Conservation (phyloP, 2,797 vertebrate genomes). For the Babyrousa celebensis region DNA sequence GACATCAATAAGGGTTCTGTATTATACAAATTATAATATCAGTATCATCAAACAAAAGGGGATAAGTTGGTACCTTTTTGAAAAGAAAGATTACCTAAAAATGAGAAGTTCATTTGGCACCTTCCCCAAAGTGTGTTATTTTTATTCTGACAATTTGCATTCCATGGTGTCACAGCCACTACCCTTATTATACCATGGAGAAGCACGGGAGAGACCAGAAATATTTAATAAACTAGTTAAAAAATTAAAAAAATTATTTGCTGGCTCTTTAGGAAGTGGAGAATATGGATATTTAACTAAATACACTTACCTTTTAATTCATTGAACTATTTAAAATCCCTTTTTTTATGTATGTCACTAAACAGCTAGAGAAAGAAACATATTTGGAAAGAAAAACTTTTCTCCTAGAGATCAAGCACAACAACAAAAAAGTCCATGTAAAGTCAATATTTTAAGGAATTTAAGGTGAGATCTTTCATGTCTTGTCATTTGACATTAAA, state of each 20-base stretch:
- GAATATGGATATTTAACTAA: slow-evolving; percentile 25
- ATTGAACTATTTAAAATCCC: neutral
- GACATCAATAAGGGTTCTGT: neutral
- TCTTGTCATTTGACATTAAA: slow-evolving; percentile 65
- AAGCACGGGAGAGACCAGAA: slow-evolving; percentile 6
- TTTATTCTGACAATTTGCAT: slow-evolving; percentile 12
- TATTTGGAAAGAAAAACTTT: slow-evolving; percentile 20
- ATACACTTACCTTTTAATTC: slow-evolving; percentile 30
- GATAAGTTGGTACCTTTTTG: neutral
- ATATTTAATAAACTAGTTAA: neutral
- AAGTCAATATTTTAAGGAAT: slow-evolving; percentile 59
- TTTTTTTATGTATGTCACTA: neutral
- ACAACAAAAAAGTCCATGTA: neutral
- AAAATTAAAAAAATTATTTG: slow-evolving; percentile 8
- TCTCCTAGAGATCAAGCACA: slow-evolving; percentile 16
- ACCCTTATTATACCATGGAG: neutral
- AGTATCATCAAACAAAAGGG: slow-evolving; percentile 47
- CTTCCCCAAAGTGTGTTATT: neutral
- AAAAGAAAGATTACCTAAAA: slow-evolving; percentile 57
- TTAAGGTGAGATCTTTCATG: slow-evolving; percentile 20
- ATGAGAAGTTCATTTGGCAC: slow-evolving; percentile 1
- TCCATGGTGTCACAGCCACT: neutral
- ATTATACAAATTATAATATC: slow-evolving; percentile 12
- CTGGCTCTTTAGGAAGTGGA: slow-evolving; percentile 43
- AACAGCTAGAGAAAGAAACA: neutral